Evolutionary conservation across 2,797 vertebrate species (phyloP), one percentile per base, ranked within the genome.

Genomic region (Otolemur crassicaudatus): DNA sequence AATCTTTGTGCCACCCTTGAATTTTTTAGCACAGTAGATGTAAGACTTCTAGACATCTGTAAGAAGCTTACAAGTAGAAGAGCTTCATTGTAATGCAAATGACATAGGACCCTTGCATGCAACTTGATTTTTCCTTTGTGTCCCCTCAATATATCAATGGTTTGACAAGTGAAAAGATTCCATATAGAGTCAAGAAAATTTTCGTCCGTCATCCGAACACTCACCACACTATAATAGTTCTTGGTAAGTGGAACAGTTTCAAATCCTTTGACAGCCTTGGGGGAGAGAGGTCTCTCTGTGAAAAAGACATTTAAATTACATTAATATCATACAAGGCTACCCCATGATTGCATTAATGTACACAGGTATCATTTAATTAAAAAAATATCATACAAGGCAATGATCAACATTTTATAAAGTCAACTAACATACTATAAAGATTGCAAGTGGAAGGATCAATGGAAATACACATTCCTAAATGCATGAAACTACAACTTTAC

Each of bases 141-240:
- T 82, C 16, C 56, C 82, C 85, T 82, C 17, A 29, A 93, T 12
- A 86, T 31, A 94, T 88, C 53, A 31, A 40, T 86, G 75, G 27
- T 86, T 92, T 49, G 67, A 93, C 25, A 72, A 72, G 17, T 63
- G 9, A 93, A 86, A 86, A 82, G 19, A 9, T 91, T 88, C 72
- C 84, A 92, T 4, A 34, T 3, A 46, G 58, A 86, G 29, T 94
- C 63, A 92, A 93, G 46, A 95, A 81, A 73, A 69, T 46, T 49
- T 81, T 91, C 76, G 31, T 87, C 95, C 77, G 87, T 92, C 73
- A 94, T 91, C n/a, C 94, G 11, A 97, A 94, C 90, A 97, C 99
- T 99, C 98, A 99, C 99, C 99, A 99, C 99, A 87, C 98, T 99
- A 98, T 99, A 99, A 98, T 99, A 99, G 98, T 99, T 99, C 99